phyloP scores from a whole-genome alignment of 2,113 vertebrate species.

The Thunnus thynnus region DNA sequence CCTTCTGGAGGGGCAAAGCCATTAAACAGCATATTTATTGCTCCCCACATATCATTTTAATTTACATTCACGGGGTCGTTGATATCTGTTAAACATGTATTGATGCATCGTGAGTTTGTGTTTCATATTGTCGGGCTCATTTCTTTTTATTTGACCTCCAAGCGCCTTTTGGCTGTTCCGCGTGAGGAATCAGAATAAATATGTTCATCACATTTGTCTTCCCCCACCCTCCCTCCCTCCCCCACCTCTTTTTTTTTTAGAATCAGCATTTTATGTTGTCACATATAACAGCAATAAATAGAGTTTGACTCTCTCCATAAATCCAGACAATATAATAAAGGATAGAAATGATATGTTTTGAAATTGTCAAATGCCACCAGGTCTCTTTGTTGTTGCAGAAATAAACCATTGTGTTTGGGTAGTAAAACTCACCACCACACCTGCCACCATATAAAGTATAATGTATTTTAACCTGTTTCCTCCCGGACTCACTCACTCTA shows the following conservation, averaged over 20 bases:
- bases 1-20: constrained; percentile 12
- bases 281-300: constrained; percentile 9
- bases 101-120: constrained; percentile 49
- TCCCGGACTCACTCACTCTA: neutral
- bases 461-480: no score
- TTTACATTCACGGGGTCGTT: constrained; percentile 66
- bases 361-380: no score
- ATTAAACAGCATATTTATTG: constrained; percentile 64
- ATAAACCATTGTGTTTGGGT: no score
- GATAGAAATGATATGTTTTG: no score
- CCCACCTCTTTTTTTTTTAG: neutral
- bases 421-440: no score
- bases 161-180: constrained; percentile 39
- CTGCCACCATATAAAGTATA: no score
- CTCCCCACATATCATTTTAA: constrained; percentile 64
- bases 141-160: constrained; percentile 68
- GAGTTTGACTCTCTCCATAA: neutral
- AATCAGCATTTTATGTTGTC: neutral
- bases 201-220: neutral
- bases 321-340: neutral
- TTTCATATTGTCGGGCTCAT: constrained; percentile 54
- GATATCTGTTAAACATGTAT: constrained; percentile 71
- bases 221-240: neutral
- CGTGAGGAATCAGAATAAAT: constrained; percentile 11
- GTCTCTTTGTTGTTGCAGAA: no score